Conservation (phyloP, 2,113 vertebrate genomes). For the Calidris pugnax region DNA sequence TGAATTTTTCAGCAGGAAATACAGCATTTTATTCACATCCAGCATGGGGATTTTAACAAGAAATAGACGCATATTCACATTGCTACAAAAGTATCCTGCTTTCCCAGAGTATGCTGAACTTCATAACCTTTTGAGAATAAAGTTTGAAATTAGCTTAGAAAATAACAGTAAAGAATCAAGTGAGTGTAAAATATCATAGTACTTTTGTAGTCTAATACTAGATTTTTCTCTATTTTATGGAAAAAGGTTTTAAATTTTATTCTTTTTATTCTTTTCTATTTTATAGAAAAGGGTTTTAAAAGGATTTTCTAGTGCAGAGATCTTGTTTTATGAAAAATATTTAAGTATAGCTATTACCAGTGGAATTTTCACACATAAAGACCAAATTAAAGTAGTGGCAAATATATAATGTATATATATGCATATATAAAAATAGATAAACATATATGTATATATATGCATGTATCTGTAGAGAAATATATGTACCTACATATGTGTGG, state of each 20-base stretch:
- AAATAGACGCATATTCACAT: not conserved
- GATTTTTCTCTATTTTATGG: not conserved
- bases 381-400: not conserved
- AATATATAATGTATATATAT: not conserved
- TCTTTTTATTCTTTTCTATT: not conserved
- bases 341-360: not conserved
- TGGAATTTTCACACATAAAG: not conserved
- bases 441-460: not conserved
- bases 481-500: not conserved
- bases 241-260: not conserved
- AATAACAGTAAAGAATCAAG: not conserved
- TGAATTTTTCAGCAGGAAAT: not conserved
- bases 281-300: not conserved
- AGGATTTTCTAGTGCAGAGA: not conserved
- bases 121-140: not conserved
- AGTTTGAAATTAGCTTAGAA: not conserved
- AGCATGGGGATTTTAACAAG: not conserved
- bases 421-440: not conserved
- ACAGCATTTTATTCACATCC: not conserved
- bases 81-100: not conserved
- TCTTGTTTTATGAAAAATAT: not conserved
- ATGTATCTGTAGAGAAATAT: not conserved
- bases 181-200: not conserved
- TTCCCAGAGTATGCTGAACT: not conserved
- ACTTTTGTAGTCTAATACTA: not conserved